A percentile compares a stretch with the other conserved stretches of the same genome.
phyloP scores from a whole-genome alignment of 2,113 vertebrate genomes.

The Polypterus bichir region DNA sequence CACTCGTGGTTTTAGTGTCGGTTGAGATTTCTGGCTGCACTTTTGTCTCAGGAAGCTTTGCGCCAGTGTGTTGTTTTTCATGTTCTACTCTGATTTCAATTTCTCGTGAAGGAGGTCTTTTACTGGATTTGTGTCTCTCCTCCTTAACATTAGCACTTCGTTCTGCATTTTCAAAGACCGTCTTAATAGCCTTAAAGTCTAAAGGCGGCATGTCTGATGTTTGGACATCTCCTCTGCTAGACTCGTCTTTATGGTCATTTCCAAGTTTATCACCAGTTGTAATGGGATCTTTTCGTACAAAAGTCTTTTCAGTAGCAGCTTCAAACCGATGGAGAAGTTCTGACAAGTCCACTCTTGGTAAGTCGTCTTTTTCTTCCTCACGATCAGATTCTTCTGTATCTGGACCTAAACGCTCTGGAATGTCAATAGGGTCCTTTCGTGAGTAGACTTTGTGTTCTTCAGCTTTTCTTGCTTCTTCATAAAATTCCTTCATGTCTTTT shows the following conservation, averaged over 20 bases:
- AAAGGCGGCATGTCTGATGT: slow-evolving; percentile 44
- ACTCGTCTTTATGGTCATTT: slow-evolving; percentile 32
- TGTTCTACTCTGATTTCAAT: too few species aligned
- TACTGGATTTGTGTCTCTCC: slow-evolving; percentile 36
- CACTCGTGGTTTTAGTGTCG: slow-evolving; percentile 43
- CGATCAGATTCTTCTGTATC: slow-evolving; percentile 41
- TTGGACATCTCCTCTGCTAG: slow-evolving; percentile 32
- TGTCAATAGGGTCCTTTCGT: slow-evolving; percentile 40
- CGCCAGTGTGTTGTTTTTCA: slow-evolving; percentile 28
- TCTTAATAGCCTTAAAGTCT: slow-evolving; percentile 53
- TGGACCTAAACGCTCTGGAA: slow-evolving; percentile 34
- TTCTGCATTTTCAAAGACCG: slow-evolving; percentile 56
- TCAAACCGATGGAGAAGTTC: slow-evolving; percentile 44
- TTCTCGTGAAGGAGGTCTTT: slow-evolving; percentile 11
- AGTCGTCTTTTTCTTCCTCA: slow-evolving; percentile 35
- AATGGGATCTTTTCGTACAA: slow-evolving; percentile 34
- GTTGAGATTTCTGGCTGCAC: slow-evolving; percentile 40
- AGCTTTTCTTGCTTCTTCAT: slow-evolving; percentile 47
- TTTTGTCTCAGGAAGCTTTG: slow-evolving; percentile 24
- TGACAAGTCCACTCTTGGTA: slow-evolving; percentile 32
- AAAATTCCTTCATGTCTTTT: slow-evolving; percentile 42
- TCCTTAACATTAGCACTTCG: slow-evolving; percentile 39
- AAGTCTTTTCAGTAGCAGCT: slow-evolving; percentile 37
- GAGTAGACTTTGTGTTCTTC: slow-evolving; percentile 42
- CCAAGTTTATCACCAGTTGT: slow-evolving; percentile 30